Base-by-base conservation (phyloP, 1,140 invertebrate species). In the Xylocopa sonorina region DNA sequence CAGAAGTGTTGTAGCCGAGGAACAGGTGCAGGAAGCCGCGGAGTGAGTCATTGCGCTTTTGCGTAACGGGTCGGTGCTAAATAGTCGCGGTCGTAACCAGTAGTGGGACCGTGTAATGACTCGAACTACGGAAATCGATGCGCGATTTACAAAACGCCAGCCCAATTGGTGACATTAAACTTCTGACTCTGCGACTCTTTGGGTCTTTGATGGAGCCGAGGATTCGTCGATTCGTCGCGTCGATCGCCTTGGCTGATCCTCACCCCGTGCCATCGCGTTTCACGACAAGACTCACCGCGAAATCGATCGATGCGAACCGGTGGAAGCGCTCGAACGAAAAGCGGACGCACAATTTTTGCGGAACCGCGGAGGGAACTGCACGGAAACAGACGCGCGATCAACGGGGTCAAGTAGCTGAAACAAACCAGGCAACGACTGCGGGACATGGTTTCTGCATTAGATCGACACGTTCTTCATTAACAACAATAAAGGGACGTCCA, bases 401-500 rank as follows among this genome's bases (percentile, higher is more conserved):
- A 88, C 85, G 87, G 82, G 89, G 87, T 87, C 89, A 88, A 86
- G 79, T 74, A 83, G 83, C 67, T 64, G 63, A 80, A 41, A 78
- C 53, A 83, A 50, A 51, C 38, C 69, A 64, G 57, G 21, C 85
- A 76, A 88, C 83, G 83, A 85, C 79, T 85, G 78, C 21, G 67
- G n/a, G n/a, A 91, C 90, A 91, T 69, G 90, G 77, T 91, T 91
- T 89, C 87, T 91, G 88, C 90, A 91, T 91, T 91, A 91, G 86
- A 90, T 87, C 78, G 86, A 90, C 88, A 83, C 88, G 90, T 90
- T 90, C 88, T 89, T 90, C 86, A 85, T 90, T 87, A 90, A 84
- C 81, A 85, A 88, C 88, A 90, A 90, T 90, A 90, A 88, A 81
- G 60, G 78, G 79, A 50, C 58, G 38, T 75, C 72, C 87, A 85